These are phyloP conservation scores for Megaptera novaeangliae DNA, from an alignment of 2,113 vertebrate genomes.

Conservation along the genomic window DNA sequence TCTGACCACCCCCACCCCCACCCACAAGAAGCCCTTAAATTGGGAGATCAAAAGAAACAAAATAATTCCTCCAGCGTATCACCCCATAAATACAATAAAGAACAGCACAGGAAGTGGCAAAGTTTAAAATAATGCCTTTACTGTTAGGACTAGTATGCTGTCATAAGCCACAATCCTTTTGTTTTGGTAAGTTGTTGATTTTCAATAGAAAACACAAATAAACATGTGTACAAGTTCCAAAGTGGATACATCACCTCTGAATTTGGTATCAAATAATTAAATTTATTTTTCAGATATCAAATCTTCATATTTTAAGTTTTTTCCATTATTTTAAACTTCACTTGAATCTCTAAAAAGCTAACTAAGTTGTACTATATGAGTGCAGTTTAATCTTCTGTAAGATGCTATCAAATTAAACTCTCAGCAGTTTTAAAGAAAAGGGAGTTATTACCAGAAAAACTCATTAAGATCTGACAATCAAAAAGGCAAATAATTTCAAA, in stretches of 20 bases:
- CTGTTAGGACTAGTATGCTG: conserved; percentile 44
- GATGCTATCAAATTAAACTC: conserved; percentile 56
- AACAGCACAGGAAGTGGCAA: conserved; percentile 69
- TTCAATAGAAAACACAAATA: conserved; percentile 53
- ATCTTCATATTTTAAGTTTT: conserved; percentile 35
- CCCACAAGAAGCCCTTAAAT: conserved; percentile 65
- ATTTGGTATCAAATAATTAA: conserved; percentile 59
- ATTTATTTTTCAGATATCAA: conserved; percentile 61
- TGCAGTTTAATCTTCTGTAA: conserved; percentile 52
- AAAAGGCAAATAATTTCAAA: conserved; percentile 47
- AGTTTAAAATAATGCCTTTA: conserved; percentile 76
- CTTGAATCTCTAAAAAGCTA: conserved; percentile 57
- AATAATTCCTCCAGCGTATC: conserved; percentile 37
- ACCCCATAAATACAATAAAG: conserved; percentile 60
- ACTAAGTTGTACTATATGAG: conserved; percentile 55
- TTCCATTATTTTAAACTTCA: conserved; percentile 78
- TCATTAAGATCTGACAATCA: conserved; percentile 49
- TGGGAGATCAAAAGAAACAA: conserved; percentile 65
- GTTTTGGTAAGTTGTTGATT: conserved; percentile 27
- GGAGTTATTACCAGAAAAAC: conserved; percentile 49
- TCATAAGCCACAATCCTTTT: conserved; percentile 69
- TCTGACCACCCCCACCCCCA: conserved; percentile 64
- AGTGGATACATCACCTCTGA: conserved; percentile 37
- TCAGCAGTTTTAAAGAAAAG: conserved; percentile 46
- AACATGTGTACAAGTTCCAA: conserved; percentile 47